Percentiles rank a stretch among this genome's conserved stretches.
Conservation (phyloP, 2,113 vertebrate genomes). For the Lucifuga dentata region DNA sequence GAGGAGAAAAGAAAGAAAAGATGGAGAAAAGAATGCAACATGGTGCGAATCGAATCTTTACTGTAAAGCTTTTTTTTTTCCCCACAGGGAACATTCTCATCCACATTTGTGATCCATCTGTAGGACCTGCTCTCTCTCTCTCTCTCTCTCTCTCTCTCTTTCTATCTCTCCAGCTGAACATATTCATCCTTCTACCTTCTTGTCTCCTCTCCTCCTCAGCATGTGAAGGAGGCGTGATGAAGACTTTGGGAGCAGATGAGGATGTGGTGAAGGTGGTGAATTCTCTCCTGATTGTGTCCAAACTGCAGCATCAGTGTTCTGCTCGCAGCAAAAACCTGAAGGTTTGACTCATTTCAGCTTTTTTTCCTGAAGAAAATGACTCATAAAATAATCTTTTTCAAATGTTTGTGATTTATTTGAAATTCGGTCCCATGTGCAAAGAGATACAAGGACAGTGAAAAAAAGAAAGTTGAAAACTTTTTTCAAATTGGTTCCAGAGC, state of each 20-base stretch:
- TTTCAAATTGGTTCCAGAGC: no score
- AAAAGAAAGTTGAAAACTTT: background rate
- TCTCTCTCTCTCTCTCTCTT: background rate
- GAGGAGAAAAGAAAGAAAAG: no score
- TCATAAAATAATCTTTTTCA: background rate
- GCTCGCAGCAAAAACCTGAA: background rate
- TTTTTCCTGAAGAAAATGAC: background rate
- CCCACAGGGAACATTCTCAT: constrained; percentile 3
- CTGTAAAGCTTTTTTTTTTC: constrained; percentile 2
- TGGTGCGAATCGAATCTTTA: constrained; percentile 7
- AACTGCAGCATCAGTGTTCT: background rate
- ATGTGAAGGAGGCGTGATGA: background rate
- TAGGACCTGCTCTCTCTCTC: background rate
- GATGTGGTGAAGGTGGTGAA: no score
- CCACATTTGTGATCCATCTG: constrained; percentile 64
- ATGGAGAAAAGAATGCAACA: constrained; percentile 9
- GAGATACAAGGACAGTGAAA: background rate
- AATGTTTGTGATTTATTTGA: no score
- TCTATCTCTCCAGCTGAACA: background rate
- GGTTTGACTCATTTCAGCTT: background rate
- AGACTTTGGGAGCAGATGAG: constrained; percentile 3
- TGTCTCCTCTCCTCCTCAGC: constrained; percentile 6
- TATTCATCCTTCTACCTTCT: background rate
- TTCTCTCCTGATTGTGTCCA: constrained; percentile 14
- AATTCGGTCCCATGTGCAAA: background rate